Conservation (phyloP, 2,888 invertebrate species). For the Philhelius pedissequus region DNA sequence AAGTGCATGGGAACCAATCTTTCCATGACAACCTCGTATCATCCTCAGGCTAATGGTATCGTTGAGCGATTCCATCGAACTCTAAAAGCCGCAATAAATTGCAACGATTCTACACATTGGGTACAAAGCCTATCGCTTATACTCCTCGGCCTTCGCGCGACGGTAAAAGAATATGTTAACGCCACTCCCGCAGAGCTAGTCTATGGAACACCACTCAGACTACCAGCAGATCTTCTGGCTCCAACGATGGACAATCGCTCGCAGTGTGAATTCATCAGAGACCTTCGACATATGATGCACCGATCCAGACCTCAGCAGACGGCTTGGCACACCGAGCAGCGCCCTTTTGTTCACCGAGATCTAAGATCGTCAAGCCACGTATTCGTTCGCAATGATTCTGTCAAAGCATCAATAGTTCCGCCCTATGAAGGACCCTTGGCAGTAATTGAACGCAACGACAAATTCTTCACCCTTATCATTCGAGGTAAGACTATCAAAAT, state of each 20-base stretch:
- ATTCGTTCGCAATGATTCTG: background rate
- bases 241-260: background rate
- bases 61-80: constrained; percentile 18
- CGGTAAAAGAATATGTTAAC: background rate
- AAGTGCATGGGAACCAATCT: constrained; percentile 4
- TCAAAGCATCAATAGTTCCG: background rate
- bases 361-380: background rate
- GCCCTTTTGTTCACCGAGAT: constrained; percentile 1
- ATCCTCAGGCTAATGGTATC: constrained; percentile 9
- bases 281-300: background rate
- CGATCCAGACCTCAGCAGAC: constrained; percentile 6
- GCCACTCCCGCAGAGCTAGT: background rate
- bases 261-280: constrained; percentile 6
- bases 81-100: constrained; percentile 4
- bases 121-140: background rate
- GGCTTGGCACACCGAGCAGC: background rate
- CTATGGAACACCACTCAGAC: background rate
- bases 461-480: background rate
- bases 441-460: background rate
- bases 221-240: constrained; percentile 7
- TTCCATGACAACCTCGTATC: background rate
- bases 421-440: background rate
- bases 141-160: background rate
- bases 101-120: background rate
- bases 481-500: background rate